Evolutionary conservation across 1,140 invertebrate species (phyloP).

Genomic region (Dufourea novaeangliae): DNA sequence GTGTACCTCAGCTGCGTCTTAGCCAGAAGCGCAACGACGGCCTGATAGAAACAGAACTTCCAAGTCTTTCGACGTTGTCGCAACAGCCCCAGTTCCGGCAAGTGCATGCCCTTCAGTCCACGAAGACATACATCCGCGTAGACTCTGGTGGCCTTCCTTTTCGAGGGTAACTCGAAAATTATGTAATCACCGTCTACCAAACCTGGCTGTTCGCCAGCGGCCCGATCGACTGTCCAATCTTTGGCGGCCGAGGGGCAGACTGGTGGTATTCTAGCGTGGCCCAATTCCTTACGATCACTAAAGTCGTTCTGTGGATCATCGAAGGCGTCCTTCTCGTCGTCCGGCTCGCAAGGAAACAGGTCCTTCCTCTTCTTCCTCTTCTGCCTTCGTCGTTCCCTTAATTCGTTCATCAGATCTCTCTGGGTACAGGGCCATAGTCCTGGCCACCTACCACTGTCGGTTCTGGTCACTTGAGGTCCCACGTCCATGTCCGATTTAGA

Average conservation of each 20-base stretch:
- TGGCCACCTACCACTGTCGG: constrained; percentile 56
- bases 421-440: constrained; percentile 61
- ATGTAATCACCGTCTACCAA: constrained; percentile 74
- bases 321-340: constrained; percentile 4
- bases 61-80: constrained; percentile 70
- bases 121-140: constrained; percentile 70
- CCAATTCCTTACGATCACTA: constrained; percentile 68
- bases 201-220: constrained; percentile 63
- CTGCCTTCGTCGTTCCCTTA: constrained; percentile 12
- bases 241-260: constrained; percentile 4
- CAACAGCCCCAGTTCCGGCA: constrained; percentile 60
- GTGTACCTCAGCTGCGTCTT: constrained; percentile 75
- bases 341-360: constrained; percentile 61
- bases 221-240: constrained; percentile 55
- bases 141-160: constrained; percentile 26
- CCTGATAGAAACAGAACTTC: constrained; percentile 77
- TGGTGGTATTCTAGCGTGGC: constrained; percentile 66
- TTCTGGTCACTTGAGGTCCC: neutral
- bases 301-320: constrained; percentile 45
- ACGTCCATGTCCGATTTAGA: neutral
- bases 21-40: constrained; percentile 70
- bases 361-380: constrained; percentile 47
- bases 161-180: constrained; percentile 54
- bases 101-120: constrained; percentile 72
- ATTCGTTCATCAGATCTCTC: constrained; percentile 47